Base-by-base conservation (phyloP, 2,113 vertebrate species). In the Leptobrachium ailaonicum region DNA sequence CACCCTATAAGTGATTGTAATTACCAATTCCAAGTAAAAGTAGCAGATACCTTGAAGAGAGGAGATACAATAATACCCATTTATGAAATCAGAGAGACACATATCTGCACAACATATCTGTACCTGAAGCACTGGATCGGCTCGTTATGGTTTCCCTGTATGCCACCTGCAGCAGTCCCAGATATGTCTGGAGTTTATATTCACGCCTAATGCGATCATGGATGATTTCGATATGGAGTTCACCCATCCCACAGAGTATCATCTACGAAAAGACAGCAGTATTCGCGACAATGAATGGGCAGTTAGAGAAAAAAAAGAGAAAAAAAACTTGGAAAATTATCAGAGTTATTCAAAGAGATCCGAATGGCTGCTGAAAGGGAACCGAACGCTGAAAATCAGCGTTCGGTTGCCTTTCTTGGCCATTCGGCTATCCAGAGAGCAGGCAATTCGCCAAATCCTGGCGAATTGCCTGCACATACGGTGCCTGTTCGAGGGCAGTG, bases 191-290 rank as follows among this genome's bases (percentile, higher is more conserved):
- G 6, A 99, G 90, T 85, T 95, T 93, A 71, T 98, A 96, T 83
- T 99, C 98, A 83, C 95, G 92, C 85, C 90, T 94, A 88, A 99
- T 98, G 76, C 98, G 92, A 74, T 99, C 97, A 32, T 98, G 97
- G 87, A 98, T 89, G 74, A 99, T 96, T 85, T 99, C 97, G 80
- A 99, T 98, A 85, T 99, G 97, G 82, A 99, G 91, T 79, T 99
- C 98, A 62, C 97, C 98, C 98, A 99, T 99, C n/a, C 98, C 97
- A 87, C 97, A 98, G 13, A 99, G 90, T 80, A 99, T 80, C 6
- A 94, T 98, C 97, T 99, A 82, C 8, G 47, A 50, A 5, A 5
- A 50, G 47, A 50, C 4, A 50, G 47, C 4, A 5, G 47, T 50
- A 50, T 5, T 50, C 47, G 1, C 1, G 50, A 2, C 68, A 67